Conservation (phyloP, 2,797 vertebrate genomes). For the Dendrocincla fuliginosa region DNA sequence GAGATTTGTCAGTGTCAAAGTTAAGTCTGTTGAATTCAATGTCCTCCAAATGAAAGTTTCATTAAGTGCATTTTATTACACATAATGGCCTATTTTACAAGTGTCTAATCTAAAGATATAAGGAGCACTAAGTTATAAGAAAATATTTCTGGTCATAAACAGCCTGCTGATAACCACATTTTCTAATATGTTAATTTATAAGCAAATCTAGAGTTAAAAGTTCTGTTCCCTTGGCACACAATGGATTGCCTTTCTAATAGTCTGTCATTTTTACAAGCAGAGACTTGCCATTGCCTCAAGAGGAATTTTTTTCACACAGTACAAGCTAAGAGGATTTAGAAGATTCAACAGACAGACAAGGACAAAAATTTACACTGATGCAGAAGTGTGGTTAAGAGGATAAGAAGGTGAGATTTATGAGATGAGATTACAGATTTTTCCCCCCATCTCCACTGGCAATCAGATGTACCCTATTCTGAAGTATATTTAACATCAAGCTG, state of each 20-base stretch:
- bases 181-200: constrained; percentile 15
- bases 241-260: neutral
- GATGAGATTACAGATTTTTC: neutral
- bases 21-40: constrained; percentile 16
- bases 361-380: neutral
- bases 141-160: constrained; percentile 55
- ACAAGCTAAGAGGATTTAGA: neutral
- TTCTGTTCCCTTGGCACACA: neutral
- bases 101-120: constrained; percentile 51
- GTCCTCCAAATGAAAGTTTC: constrained; percentile 30
- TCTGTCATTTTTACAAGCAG: neutral
- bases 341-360: neutral
- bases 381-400: neutral
- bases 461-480: neutral
- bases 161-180: constrained; percentile 21
- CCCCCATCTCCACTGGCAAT: neutral
- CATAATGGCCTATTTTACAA: constrained; percentile 51
- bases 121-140: constrained; percentile 13
- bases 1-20: constrained; percentile 48
- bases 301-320: neutral
- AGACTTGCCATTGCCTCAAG: neutral
- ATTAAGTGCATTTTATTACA: constrained; percentile 60
- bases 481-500: neutral
- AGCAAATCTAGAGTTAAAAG: neutral
- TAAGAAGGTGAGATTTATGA: neutral